These are phyloP conservation scores for Pelecanus crispus DNA, from an alignment of 2,113 vertebrate species.

Conservation along the genomic window DNA sequence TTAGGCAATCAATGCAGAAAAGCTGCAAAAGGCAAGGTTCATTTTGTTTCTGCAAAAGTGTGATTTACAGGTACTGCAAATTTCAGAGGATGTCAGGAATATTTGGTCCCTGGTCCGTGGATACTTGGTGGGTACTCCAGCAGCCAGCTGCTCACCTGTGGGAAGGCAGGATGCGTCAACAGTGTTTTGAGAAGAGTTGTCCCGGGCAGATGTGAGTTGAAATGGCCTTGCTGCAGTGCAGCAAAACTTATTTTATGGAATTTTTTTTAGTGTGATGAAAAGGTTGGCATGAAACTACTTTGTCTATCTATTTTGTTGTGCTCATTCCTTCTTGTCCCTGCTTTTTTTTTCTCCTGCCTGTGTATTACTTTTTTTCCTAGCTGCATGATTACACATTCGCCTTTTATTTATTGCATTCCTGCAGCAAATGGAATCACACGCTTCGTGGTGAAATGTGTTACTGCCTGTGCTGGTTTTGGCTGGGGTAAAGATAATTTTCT, in stretches of 20 bases:
- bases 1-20: not conserved
- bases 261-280: not conserved
- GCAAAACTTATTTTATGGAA: not conserved
- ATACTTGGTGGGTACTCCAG: not conserved
- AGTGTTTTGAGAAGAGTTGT: not conserved
- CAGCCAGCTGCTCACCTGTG: not conserved
- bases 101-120: not conserved
- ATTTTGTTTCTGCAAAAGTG: not conserved
- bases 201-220: not conserved
- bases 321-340: not conserved
- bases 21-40: not conserved
- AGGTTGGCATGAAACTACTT: not conserved
- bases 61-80: not conserved
- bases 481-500: too few relatives aligned
- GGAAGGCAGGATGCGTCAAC: not conserved
- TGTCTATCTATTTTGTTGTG: not conserved
- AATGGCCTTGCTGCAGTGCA: not conserved
- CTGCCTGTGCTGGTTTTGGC: not conserved
- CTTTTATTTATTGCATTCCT: not conserved
- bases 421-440: not conserved
- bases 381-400: not conserved
- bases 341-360: not conserved
- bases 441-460: not conserved
- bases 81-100: not conserved
- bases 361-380: not conserved